Conservation (phyloP, 2,888 invertebrate genomes). For the Clusia tigrina region DNA sequence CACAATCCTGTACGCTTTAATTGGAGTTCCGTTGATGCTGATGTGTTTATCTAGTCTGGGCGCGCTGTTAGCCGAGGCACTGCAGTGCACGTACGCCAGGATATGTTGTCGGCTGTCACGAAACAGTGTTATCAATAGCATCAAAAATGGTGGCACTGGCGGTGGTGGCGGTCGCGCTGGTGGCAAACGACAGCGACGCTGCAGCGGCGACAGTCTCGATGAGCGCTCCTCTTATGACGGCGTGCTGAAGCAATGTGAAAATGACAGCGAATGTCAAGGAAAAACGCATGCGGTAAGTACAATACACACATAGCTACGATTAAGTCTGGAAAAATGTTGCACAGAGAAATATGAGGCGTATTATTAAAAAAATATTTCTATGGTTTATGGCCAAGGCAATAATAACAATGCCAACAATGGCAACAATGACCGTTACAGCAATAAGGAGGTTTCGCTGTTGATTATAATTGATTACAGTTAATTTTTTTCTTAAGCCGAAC, state of each 20-base stretch:
- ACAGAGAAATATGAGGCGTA: not conserved
- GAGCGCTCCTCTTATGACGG: conserved; percentile 29
- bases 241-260: conserved; percentile 22
- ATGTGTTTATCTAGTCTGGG: conserved; percentile 87
- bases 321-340: not conserved
- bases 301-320: not conserved
- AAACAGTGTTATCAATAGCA: not conserved
- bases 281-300: conserved; percentile 29
- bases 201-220: conserved; percentile 21
- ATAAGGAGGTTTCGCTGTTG: not conserved
- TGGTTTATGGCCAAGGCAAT: not conserved
- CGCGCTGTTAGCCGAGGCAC: conserved; percentile 79
- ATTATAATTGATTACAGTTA: conserved; percentile 25
- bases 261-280: conserved; percentile 27
- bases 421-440: no score
- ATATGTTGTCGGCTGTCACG: conserved; percentile 53
- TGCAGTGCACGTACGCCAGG: conserved; percentile 70
- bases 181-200: conserved; percentile 20
- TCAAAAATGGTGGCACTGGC: not conserved
- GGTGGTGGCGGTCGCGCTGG: conserved; percentile 23
- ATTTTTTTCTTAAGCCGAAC: conserved; percentile 4
- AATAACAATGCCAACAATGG: not conserved
- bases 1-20: conserved; percentile 85
- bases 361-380: not conserved
- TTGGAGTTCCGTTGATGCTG: conserved; percentile 87